Conservation (phyloP, 2,888 invertebrate genomes). For the Mimumesa dahlbomi region DNA sequence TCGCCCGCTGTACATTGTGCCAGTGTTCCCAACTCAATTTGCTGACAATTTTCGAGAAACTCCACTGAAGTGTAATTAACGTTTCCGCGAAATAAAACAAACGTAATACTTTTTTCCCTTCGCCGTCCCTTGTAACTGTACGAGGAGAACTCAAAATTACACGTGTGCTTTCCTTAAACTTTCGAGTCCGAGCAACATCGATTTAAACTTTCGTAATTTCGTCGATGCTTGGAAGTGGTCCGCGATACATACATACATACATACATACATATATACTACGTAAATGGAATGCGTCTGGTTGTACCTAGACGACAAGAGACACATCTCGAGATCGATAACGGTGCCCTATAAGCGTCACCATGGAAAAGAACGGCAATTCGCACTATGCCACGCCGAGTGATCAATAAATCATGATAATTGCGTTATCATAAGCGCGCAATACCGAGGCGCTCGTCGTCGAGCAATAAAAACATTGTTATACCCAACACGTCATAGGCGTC, state of each 20-base stretch:
- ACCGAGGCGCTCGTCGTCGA: neutral
- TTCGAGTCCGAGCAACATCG: neutral
- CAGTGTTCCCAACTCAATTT: too few relatives aligned
- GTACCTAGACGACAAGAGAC: slow-evolving; percentile 4
- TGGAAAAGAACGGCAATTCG: slow-evolving; percentile 29
- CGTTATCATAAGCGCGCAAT: slow-evolving; percentile 15
- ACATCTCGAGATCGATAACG: slow-evolving; percentile 34
- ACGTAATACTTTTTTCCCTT: neutral
- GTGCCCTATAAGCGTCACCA: slow-evolving; percentile 31
- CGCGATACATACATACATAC: neutral
- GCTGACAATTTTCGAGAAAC: too few relatives aligned
- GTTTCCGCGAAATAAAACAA: neutral
- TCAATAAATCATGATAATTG: slow-evolving; percentile 53
- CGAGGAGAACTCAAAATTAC: neutral
- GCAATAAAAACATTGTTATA: slow-evolving; percentile 18
- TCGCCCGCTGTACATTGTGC: too few relatives aligned
- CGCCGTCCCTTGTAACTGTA: neutral
- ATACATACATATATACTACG: too few relatives aligned
- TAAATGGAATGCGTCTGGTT: neutral
- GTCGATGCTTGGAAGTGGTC: neutral
- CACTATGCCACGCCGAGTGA: slow-evolving; percentile 22
- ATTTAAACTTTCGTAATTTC: slow-evolving; percentile 4
- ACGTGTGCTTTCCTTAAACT: neutral
- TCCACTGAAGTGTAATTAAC: too few relatives aligned
- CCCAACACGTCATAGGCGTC: slow-evolving; percentile 17